These are phyloP conservation scores for Lepidocolaptes lacrymiger DNA, from an alignment of 2,797 vertebrate species.

Conservation along the genomic window DNA sequence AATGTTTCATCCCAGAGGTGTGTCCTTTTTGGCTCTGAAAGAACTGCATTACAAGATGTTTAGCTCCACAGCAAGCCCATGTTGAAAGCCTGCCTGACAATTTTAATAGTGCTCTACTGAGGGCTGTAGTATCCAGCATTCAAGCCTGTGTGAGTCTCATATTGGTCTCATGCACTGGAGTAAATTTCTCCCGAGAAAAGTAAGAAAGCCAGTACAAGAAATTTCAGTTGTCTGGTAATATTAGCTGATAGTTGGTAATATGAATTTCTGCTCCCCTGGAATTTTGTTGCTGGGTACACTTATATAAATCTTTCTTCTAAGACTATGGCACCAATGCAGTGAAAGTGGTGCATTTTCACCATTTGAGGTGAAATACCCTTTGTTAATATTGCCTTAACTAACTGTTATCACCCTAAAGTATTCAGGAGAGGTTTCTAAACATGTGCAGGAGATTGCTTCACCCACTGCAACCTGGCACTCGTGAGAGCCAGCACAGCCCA, in stretches of 20 bases:
- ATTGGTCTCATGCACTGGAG: background rate
- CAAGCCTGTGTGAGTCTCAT: background rate
- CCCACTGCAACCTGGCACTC: background rate
- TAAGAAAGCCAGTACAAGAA: background rate
- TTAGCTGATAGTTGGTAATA: background rate
- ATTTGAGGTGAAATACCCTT: background rate
- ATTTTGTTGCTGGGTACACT: background rate
- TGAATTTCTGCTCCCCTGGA: background rate
- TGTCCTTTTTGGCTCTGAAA: accelerated
- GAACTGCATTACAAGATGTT: background rate
- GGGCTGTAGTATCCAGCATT: background rate
- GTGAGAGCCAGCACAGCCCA: background rate
- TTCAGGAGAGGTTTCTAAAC: background rate
- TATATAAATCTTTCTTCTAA: background rate
- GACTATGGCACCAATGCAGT: background rate
- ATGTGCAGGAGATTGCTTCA: background rate
- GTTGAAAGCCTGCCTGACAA: background rate
- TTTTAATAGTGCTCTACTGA: background rate
- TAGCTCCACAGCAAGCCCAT: background rate
- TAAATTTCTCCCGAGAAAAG: background rate
- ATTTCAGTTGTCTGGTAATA: background rate
- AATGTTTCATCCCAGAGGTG: background rate
- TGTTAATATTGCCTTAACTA: background rate
- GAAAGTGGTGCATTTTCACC: background rate
- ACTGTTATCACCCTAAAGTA: background rate